These are phyloP conservation scores for Pithys albifrons DNA, from an alignment of 2,113 vertebrate species.

Conservation along the genomic window DNA sequence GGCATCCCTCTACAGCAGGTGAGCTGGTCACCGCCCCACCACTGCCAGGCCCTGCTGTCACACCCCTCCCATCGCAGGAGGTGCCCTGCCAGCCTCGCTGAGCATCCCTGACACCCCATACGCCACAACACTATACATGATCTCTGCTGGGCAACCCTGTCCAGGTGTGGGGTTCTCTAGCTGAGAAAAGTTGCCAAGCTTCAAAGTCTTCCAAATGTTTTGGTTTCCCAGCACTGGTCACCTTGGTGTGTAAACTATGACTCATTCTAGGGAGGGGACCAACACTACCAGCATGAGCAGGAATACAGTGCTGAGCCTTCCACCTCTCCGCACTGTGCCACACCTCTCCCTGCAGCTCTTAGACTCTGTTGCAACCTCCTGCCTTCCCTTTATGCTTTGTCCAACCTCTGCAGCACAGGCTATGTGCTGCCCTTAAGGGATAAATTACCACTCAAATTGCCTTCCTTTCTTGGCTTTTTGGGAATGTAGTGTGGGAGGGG, in stretches of 20 bases:
- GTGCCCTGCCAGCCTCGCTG: neutral
- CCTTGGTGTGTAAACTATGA: constrained; percentile 21
- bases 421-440: neutral
- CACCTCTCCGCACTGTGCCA: neutral
- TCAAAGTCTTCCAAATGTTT: neutral
- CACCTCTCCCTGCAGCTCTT: neutral
- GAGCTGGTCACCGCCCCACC: constrained; percentile 6
- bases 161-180: neutral
- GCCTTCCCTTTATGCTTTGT: neutral
- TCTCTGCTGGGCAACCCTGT: neutral
- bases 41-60: neutral
- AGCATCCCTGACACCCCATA: neutral
- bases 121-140: neutral
- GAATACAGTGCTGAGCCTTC: neutral
- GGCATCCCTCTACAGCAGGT: constrained; percentile 76
- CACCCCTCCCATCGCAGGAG: neutral
- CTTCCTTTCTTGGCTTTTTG: neutral
- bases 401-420: neutral
- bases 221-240: neutral
- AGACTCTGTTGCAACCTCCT: neutral
- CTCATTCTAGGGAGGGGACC: neutral
- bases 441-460: neutral
- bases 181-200: neutral
- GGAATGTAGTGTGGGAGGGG: neutral
- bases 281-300: neutral